These are phyloP conservation scores for Cosmia pyralina DNA, from an alignment of 2,888 invertebrate species.

Conservation along the genomic window DNA sequence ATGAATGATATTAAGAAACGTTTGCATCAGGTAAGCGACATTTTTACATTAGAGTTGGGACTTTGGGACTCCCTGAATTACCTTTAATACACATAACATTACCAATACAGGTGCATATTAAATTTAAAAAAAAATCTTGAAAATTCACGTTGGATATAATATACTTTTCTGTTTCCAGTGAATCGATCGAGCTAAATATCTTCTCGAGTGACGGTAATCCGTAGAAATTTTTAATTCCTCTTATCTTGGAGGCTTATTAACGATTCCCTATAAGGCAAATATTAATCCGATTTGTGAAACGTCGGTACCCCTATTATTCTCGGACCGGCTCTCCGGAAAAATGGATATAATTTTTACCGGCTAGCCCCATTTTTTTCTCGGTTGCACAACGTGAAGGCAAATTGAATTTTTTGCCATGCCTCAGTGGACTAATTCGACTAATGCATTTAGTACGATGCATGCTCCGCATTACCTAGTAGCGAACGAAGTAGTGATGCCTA, in stretches of 20 bases:
- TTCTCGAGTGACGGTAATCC: conserved; percentile 30
- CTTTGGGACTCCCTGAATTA: background rate
- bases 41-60: background rate
- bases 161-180: background rate
- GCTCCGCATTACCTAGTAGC: conserved; percentile 67
- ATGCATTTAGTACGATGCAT: conserved; percentile 87
- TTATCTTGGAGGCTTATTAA: conserved; percentile 71
- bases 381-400: conserved; percentile 81
- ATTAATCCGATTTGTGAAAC: conserved; percentile 86
- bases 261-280: conserved; percentile 77
- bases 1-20: no score
- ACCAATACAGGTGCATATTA: background rate
- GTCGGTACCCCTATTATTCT: conserved; percentile 79
- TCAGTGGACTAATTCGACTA: conserved; percentile 88
- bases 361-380: conserved; percentile 78
- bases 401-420: conserved; percentile 89
- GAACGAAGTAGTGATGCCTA: conserved; percentile 35
- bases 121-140: background rate
- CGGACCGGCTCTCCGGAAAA: conserved; percentile 79
- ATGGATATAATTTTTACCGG: conserved; percentile 87
- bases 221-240: conserved; percentile 42
- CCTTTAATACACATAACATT: background rate
- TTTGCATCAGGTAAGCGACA: conserved; percentile 5
- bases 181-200: background rate
- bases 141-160: background rate